Conservation (phyloP, 2,888 invertebrate species). For the Diadegma fenestrale region DNA sequence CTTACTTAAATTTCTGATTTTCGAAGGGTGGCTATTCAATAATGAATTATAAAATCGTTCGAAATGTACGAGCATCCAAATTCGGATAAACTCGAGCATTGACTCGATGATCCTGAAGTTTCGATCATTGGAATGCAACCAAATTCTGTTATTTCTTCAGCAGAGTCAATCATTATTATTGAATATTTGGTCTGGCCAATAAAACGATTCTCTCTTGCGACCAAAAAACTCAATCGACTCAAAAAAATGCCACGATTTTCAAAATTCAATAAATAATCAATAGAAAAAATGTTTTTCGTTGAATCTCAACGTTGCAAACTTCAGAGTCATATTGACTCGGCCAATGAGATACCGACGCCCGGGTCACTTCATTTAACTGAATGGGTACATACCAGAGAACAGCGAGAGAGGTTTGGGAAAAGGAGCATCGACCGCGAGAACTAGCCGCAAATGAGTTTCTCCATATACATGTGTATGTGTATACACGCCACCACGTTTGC, state of each 20-base stretch:
- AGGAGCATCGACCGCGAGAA: slow-evolving; percentile 51
- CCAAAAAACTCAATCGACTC: too few relatives aligned
- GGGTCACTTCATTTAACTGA: slow-evolving; percentile 15
- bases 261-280: too few relatives aligned
- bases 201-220: too few relatives aligned
- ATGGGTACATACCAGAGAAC: slow-evolving; percentile 15
- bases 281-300: too few relatives aligned
- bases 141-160: too few relatives aligned
- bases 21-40: not conserved
- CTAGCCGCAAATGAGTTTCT: slow-evolving; percentile 53
- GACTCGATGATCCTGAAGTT: too few relatives aligned
- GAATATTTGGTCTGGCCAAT: too few relatives aligned
- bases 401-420: slow-evolving; percentile 39
- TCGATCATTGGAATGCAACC: too few relatives aligned
- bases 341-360: slow-evolving; percentile 2
- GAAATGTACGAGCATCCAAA: not conserved
- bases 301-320: too few relatives aligned
- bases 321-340: too few relatives aligned
- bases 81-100: not conserved
- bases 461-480: slow-evolving; percentile 4
- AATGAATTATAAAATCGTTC: not conserved
- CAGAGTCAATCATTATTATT: too few relatives aligned
- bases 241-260: too few relatives aligned
- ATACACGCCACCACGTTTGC: slow-evolving; percentile 34
- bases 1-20: not conserved